phyloP scores from a whole-genome alignment of 2,888 invertebrate genomes.

The Dascillus cervinus region DNA sequence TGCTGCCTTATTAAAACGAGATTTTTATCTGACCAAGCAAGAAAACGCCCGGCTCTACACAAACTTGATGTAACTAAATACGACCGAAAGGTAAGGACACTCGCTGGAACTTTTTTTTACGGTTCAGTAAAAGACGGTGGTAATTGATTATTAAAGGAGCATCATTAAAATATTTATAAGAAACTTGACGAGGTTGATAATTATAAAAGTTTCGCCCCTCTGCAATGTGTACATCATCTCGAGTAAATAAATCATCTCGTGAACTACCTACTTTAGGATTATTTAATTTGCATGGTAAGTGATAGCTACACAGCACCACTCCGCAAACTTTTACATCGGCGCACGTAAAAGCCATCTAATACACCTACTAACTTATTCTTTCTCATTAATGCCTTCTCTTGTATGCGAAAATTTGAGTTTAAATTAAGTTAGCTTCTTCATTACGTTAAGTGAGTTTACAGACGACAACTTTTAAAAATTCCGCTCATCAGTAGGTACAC shows the following conservation, averaged over 20 bases:
- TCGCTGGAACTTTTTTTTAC: too few relatives aligned
- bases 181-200: slow-evolving; percentile 32
- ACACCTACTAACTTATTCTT: slow-evolving; percentile 35
- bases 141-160: slow-evolving; percentile 21
- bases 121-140: too few relatives aligned
- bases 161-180: slow-evolving; percentile 36
- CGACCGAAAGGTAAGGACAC: too few relatives aligned
- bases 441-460: slow-evolving; percentile 33
- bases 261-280: slow-evolving; percentile 40
- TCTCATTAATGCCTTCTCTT: slow-evolving; percentile 33
- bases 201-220: slow-evolving; percentile 35
- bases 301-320: slow-evolving; percentile 33
- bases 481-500: slow-evolving; percentile 15
- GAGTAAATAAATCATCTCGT: slow-evolving; percentile 33
- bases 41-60: too few relatives aligned
- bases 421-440: slow-evolving; percentile 37
- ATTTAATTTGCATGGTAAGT: slow-evolving; percentile 43
- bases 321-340: slow-evolving; percentile 32
- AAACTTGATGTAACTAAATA: too few relatives aligned
- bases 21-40: too few relatives aligned
- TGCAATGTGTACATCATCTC: slow-evolving; percentile 32
- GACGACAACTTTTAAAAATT: slow-evolving; percentile 29
- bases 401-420: slow-evolving; percentile 32
- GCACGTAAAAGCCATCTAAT: slow-evolving; percentile 16
- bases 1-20: too few relatives aligned